A percentile compares a stretch with the other conserved stretches of the same genome.
These are phyloP conservation scores for Pristiophorus japonicus DNA, from an alignment of 2,113 vertebrate species.

Conservation along the genomic window DNA sequence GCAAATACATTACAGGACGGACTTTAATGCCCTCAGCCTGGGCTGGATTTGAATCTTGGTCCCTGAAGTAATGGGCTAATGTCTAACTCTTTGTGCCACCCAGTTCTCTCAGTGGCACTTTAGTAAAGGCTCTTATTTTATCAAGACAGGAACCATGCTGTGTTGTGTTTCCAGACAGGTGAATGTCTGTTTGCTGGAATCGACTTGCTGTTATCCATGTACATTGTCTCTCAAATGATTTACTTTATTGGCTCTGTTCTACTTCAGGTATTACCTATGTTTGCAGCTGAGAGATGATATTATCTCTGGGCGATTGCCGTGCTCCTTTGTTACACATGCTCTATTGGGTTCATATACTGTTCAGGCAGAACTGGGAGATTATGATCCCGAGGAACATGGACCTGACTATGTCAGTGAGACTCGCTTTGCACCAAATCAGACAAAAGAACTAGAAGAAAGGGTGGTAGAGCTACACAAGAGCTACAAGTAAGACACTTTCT, in stretches of 20 bases:
- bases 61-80: not conserved
- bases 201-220: not conserved
- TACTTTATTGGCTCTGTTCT: not conserved
- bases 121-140: not conserved
- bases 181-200: not conserved
- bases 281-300: conserved; percentile 96
- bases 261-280: conserved; percentile 91
- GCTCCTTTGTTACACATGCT: conserved; percentile 94
- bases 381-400: conserved; percentile 79
- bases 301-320: conserved; percentile 88
- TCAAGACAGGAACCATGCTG: not conserved
- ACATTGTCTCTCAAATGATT: not conserved
- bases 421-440: conserved; percentile 91
- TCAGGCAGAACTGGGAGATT: conserved; percentile 90
- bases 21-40: not conserved
- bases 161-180: not conserved
- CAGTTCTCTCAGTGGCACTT: no score
- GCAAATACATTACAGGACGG: no score
- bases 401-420: conserved; percentile 84
- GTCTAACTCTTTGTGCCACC: not conserved
- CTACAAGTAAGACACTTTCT: conserved; percentile 68
- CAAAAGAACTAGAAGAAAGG: conserved; percentile 87
- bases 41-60: not conserved
- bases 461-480: conserved; percentile 96
- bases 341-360: conserved; percentile 89